phyloP scores from a whole-genome alignment of 2,888 invertebrate genomes.

The Lobophora halterata region DNA sequence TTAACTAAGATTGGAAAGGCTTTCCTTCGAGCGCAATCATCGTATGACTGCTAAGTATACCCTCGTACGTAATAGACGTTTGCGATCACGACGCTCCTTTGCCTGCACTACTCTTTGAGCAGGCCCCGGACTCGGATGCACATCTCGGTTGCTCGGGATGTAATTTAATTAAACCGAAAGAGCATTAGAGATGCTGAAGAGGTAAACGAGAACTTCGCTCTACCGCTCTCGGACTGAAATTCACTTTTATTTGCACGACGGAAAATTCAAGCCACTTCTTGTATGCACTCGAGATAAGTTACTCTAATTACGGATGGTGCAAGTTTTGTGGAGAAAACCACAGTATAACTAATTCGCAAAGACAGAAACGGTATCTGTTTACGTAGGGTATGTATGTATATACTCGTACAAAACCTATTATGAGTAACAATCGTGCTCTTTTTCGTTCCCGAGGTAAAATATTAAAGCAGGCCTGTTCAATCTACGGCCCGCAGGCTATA shows the following conservation, averaged over 20 bases:
- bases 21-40: constrained; percentile 8
- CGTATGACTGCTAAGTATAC: constrained; percentile 18
- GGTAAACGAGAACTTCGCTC: constrained; percentile 50
- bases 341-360: constrained; percentile 8
- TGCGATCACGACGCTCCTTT: constrained; percentile 21
- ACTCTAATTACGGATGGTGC: constrained; percentile 16
- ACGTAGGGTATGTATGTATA: too few species aligned
- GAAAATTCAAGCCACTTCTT: constrained; percentile 35
- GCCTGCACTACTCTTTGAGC: constrained; percentile 41
- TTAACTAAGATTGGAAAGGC: constrained; percentile 4
- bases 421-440: constrained; percentile 18
- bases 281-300: constrained; percentile 27
- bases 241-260: constrained; percentile 42
- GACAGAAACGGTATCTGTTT: too few species aligned
- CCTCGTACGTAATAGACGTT: constrained; percentile 25
- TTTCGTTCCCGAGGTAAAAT: constrained; percentile 9
- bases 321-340: constrained; percentile 11
- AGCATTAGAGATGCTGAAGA: constrained; percentile 53
- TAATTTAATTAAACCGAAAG: constrained; percentile 70
- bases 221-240: constrained; percentile 36
- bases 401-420: too few species aligned
- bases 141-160: constrained; percentile 49
- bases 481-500: too few species aligned
- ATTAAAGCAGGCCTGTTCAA: too few species aligned
- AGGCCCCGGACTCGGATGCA: constrained; percentile 36